These are phyloP conservation scores for Lagocephalus sceleratus DNA, from an alignment of 2,797 vertebrate species.

Conservation along the genomic window DNA sequence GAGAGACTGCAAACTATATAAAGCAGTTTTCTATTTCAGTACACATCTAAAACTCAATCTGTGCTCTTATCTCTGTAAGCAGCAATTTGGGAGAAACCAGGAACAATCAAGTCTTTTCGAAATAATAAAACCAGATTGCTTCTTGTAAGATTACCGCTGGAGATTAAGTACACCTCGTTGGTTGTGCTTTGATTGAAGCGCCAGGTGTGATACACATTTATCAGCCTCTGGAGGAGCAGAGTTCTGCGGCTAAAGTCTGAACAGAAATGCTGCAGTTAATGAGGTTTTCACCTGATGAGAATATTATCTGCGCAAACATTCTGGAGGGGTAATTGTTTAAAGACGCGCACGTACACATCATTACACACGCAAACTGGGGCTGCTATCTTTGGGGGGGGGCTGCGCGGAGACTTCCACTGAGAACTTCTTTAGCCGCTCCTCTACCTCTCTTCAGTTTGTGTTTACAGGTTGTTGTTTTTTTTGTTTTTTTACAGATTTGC, in stretches of 20 bases:
- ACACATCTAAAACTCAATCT: slow-evolving; percentile 2
- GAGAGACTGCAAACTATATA: slow-evolving; percentile 17
- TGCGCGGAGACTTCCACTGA: not conserved
- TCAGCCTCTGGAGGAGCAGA: slow-evolving; percentile 22
- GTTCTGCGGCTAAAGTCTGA: slow-evolving; percentile 46
- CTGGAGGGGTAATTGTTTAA: slow-evolving; percentile 34
- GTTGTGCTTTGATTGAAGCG: slow-evolving; percentile 37
- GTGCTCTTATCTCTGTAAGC: slow-evolving; percentile 11
- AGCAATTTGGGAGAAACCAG: slow-evolving; percentile 15
- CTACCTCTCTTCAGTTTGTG: slow-evolving; percentile 45
- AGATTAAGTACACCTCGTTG: slow-evolving; percentile 27
- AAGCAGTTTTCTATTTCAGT: slow-evolving; percentile 23
- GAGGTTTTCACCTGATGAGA: slow-evolving; percentile 36
- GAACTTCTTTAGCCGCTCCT: slow-evolving; percentile 17
- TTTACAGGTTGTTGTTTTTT: too few species aligned
- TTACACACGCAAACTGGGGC: slow-evolving; percentile 4
- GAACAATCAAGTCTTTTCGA: slow-evolving; percentile 16
- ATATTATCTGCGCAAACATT: slow-evolving; percentile 55
- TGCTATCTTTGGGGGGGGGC: too few species aligned
- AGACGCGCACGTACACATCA: slow-evolving; percentile 18
- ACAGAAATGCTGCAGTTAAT: slow-evolving; percentile 17
- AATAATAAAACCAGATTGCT: slow-evolving; percentile 24
- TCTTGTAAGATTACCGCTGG: slow-evolving; percentile 24
- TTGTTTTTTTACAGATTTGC: slow-evolving; percentile 71
- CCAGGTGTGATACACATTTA: slow-evolving; percentile 32